phyloP scores from a whole-genome alignment of 1,140 invertebrate species.

The Drosophila sproati region DNA sequence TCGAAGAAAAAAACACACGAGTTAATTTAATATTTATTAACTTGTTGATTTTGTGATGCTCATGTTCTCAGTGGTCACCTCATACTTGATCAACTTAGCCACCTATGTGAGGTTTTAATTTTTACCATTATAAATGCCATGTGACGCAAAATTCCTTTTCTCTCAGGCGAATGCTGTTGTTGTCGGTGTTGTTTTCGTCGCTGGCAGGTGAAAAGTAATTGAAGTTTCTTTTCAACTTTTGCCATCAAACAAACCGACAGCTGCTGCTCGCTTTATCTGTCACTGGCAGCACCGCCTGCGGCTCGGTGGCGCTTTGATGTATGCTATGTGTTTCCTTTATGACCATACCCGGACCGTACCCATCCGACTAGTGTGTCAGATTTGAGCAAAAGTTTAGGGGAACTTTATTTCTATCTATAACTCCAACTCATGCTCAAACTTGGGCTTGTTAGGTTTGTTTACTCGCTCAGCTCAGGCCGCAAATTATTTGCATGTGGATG shows the following conservation, averaged over 20 bases:
- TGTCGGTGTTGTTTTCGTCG: conserved; percentile 24
- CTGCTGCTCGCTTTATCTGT: conserved; percentile 55
- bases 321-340: conserved; percentile 53
- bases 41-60: not conserved
- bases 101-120: not conserved
- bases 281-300: conserved; percentile 35
- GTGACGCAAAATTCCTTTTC: not conserved
- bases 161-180: conserved; percentile 46
- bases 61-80: not conserved
- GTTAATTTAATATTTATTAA: not conserved
- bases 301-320: conserved; percentile 71
- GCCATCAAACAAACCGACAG: conserved; percentile 72
- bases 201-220: conserved; percentile 75
- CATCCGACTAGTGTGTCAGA: conserved; percentile 27
- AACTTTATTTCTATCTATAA: conserved; percentile 3
- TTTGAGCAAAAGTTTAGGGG: conserved; percentile 56
- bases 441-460: conserved; percentile 49
- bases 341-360: not conserved
- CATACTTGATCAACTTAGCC: not conserved
- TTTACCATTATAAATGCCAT: conserved; percentile 10
- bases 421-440: conserved; percentile 42
- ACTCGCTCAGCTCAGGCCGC: conserved; percentile 64
- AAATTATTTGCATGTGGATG: conserved; percentile 71
- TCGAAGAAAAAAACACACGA: not conserved
- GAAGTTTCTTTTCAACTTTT: conserved; percentile 72